These are phyloP conservation scores for Drosophila kuntzei DNA, from an alignment of 2,888 invertebrate genomes.

Conservation along the genomic window DNA sequence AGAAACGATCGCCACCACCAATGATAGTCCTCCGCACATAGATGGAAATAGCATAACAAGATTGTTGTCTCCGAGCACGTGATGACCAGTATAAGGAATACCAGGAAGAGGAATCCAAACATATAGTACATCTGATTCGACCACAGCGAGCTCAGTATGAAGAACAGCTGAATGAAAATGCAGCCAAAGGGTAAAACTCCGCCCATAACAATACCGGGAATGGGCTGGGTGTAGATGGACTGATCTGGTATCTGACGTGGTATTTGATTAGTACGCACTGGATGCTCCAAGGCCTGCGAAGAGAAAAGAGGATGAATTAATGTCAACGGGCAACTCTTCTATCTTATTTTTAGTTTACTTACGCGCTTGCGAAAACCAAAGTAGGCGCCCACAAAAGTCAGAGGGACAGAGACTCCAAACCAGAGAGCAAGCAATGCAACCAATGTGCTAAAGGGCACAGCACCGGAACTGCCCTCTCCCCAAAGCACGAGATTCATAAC, in stretches of 20 bases:
- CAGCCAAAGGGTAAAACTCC: constrained; percentile 99
- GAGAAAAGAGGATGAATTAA: background rate
- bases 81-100: constrained; percentile 98
- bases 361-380: constrained; percentile 99
- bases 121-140: constrained; percentile 99
- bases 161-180: constrained; percentile 99
- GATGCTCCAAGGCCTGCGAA: constrained; percentile 95
- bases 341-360: constrained; percentile 79
- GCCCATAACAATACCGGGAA: constrained; percentile 99
- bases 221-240: constrained; percentile 97
- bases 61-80: constrained; percentile 99
- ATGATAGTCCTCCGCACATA: constrained; percentile 99
- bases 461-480: constrained; percentile 98
- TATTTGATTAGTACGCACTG: constrained; percentile 99
- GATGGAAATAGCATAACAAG: constrained; percentile 98
- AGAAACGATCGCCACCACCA: constrained; percentile 99
- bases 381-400: constrained; percentile 99
- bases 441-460: constrained; percentile 98
- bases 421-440: constrained; percentile 97
- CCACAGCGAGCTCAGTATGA: constrained; percentile 99
- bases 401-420: constrained; percentile 99
- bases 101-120: constrained; percentile 99
- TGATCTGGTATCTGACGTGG: constrained; percentile 99
- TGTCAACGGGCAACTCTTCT: too few relatives aligned
- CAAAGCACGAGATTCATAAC: constrained; percentile 98